Evolutionary conservation across 2,797 vertebrate species (phyloP).

Genomic region (Artibeus jamaicensis): DNA sequence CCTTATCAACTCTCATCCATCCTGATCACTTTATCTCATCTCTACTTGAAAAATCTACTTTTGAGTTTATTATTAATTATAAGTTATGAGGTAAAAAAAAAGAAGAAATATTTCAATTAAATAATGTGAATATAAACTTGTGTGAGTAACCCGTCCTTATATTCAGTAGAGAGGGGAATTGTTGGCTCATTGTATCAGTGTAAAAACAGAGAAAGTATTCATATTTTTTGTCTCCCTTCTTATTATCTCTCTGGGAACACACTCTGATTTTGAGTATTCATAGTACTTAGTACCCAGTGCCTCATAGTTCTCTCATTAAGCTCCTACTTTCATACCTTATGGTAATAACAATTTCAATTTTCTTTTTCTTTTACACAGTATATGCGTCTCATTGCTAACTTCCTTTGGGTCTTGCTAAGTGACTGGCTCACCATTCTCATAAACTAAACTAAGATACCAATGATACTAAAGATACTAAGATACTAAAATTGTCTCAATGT

Average conservation of each 20-base stretch:
- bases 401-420: slow-evolving; percentile 31
- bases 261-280: background rate
- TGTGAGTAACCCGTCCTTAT: background rate
- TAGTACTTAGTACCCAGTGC: background rate
- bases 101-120: background rate
- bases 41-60: slow-evolving; percentile 3
- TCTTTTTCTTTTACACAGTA: background rate
- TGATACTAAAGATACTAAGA: no score
- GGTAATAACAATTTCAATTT: background rate
- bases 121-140: background rate
- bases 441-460: background rate
- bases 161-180: background rate
- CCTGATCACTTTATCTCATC: background rate
- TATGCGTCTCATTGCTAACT: background rate
- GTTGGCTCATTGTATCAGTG: background rate
- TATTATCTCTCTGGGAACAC: background rate
- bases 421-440: background rate
- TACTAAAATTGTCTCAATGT: background rate
- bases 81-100: background rate
- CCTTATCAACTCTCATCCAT: background rate
- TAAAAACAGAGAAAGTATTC: background rate
- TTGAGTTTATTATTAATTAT: background rate
- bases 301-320: background rate
- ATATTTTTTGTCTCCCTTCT: background rate
- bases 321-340: background rate